These are phyloP conservation scores for Okapia johnstoni DNA, from an alignment of 2,113 vertebrate genomes.

Conservation along the genomic window DNA sequence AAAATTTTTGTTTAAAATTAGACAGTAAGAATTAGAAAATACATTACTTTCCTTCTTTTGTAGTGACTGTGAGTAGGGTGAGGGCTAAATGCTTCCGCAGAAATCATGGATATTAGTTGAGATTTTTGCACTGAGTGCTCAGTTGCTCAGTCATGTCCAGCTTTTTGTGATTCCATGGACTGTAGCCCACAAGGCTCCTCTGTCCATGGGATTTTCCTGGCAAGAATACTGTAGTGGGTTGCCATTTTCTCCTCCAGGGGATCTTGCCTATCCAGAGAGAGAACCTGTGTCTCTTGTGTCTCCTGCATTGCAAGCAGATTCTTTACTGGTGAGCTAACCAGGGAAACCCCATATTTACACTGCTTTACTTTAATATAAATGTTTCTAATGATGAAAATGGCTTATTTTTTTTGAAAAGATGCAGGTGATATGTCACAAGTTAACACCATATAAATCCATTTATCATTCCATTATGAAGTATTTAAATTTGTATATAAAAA, in stretches of 20 bases:
- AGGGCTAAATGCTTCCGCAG: background rate
- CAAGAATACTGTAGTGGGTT: background rate
- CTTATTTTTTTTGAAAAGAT: conserved; percentile 1
- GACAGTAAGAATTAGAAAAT: background rate
- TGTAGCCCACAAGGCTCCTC: background rate
- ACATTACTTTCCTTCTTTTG: background rate
- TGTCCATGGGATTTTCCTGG: background rate
- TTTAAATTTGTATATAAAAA: conserved; percentile 6
- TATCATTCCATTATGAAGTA: background rate
- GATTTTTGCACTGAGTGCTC: background rate
- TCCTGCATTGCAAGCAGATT: background rate
- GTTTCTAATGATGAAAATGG: background rate
- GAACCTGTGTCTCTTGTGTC: background rate
- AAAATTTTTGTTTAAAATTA: conserved; percentile 5
- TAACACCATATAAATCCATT: background rate
- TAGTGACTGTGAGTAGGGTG: background rate
- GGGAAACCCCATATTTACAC: background rate
- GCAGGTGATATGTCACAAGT: background rate
- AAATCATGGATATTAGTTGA: background rate
- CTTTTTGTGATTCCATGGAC: background rate
- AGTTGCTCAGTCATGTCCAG: background rate
- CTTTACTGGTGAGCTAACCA: background rate
- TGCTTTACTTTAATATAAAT: background rate
- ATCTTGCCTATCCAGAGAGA: background rate
- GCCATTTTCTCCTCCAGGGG: background rate